Evolutionary conservation across 2,113 vertebrate species (phyloP).

Genomic region (Dasyurus viverrinus): DNA sequence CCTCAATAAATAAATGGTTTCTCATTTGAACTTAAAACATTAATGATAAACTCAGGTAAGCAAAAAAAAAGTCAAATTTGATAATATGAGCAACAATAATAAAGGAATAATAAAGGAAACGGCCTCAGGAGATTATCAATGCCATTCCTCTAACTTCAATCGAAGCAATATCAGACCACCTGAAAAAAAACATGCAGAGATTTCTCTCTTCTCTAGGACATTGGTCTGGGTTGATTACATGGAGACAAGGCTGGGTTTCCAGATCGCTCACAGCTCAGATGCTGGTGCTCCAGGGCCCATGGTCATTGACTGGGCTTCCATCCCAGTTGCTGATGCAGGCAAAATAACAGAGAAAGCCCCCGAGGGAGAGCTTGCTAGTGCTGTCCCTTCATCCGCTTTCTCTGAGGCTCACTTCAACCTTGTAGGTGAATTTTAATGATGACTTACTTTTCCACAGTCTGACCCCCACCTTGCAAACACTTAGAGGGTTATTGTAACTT

Average conservation of each 20-base stretch:
- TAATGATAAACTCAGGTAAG: constrained; percentile 32
- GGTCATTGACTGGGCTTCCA: neutral
- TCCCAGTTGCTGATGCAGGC: neutral
- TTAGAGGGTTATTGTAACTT: neutral
- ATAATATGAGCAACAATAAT: neutral
- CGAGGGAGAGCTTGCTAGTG: neutral
- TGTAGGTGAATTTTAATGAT: accelerated
- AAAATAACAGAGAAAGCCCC: neutral
- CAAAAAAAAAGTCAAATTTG: neutral
- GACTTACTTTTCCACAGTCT: neutral
- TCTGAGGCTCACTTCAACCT: neutral
- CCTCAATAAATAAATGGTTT: neutral
- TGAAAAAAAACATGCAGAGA: neutral
- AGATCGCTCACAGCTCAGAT: constrained; percentile 27
- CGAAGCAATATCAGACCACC: neutral
- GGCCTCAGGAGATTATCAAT: neutral
- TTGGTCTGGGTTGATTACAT: neutral
- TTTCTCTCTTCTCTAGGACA: neutral
- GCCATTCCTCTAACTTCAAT: neutral
- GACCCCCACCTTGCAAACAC: neutral
- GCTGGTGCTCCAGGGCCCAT: neutral
- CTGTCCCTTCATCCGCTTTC: neutral
- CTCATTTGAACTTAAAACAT: neutral
- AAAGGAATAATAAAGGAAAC: neutral
- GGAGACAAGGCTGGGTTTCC: neutral